Conservation (phyloP, 2,888 invertebrate species). For the Noctua fimbriata region DNA sequence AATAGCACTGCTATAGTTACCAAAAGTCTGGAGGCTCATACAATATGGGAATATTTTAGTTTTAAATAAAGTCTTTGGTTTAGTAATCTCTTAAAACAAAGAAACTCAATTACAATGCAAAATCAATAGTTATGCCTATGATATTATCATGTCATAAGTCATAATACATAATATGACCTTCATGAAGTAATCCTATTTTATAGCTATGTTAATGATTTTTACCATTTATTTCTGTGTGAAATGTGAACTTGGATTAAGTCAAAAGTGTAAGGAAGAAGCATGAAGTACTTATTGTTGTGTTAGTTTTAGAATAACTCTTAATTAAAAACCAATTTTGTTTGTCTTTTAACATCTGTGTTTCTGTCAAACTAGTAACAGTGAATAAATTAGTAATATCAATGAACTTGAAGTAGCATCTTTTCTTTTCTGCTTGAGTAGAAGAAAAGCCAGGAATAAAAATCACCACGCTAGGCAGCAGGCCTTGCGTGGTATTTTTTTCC, state of each 20-base stretch:
- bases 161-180: slow-evolving; percentile 13
- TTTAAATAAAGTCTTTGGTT: background rate
- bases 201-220: background rate
- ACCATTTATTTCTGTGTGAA: background rate
- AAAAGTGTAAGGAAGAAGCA: background rate
- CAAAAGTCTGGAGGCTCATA: too few species aligned
- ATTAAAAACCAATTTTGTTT: background rate
- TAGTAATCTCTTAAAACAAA: background rate
- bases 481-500: too few species aligned
- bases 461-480: background rate
- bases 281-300: slow-evolving; percentile 2
- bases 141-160: background rate
- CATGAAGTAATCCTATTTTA: background rate
- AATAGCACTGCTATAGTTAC: background rate
- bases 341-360: background rate
- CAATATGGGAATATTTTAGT: too few species aligned
- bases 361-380: background rate
- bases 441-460: background rate
- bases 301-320: background rate
- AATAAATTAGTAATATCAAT: background rate
- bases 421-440: background rate
- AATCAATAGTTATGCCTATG: slow-evolving; percentile 2
- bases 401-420: background rate
- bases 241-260: background rate
- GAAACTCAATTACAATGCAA: background rate